A percentile compares a stretch with the other conserved stretches of the same genome.
These are phyloP conservation scores for Uropsilus gracilis DNA, from an alignment of 2,113 vertebrate species.

Conservation along the genomic window DNA sequence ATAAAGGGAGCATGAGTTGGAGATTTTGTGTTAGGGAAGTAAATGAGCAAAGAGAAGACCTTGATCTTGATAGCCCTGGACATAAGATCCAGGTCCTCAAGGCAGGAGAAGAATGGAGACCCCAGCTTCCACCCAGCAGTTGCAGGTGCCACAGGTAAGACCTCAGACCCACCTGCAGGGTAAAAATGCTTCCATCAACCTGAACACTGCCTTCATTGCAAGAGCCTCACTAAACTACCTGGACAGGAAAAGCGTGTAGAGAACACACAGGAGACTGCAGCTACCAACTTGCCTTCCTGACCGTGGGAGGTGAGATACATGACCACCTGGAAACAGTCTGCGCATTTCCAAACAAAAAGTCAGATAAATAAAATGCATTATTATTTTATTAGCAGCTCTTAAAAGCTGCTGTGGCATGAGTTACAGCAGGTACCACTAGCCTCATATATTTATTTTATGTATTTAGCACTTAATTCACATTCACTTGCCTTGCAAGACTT, in stretches of 20 bases:
- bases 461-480: slow-evolving; percentile 41
- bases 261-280: neutral
- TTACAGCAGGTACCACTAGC: slow-evolving; percentile 1
- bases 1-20: neutral
- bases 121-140: neutral
- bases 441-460: slow-evolving; percentile 67
- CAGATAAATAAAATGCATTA: slow-evolving; percentile 48
- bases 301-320: neutral
- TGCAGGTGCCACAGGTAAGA: neutral
- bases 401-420: slow-evolving; percentile 31
- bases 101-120: neutral
- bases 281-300: neutral
- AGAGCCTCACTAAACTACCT: neutral
- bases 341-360: neutral
- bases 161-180: neutral
- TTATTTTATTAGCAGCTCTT: slow-evolving; percentile 66
- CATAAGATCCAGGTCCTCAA: neutral
- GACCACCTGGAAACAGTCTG: neutral
- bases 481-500: neutral
- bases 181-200: neutral
- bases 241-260: neutral
- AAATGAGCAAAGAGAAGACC: neutral
- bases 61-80: neutral
- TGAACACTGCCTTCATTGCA: neutral
- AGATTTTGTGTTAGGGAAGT: neutral